These are phyloP conservation scores for Microcebus jonahi DNA, from an alignment of 2,113 vertebrate species.

Conservation along the genomic window DNA sequence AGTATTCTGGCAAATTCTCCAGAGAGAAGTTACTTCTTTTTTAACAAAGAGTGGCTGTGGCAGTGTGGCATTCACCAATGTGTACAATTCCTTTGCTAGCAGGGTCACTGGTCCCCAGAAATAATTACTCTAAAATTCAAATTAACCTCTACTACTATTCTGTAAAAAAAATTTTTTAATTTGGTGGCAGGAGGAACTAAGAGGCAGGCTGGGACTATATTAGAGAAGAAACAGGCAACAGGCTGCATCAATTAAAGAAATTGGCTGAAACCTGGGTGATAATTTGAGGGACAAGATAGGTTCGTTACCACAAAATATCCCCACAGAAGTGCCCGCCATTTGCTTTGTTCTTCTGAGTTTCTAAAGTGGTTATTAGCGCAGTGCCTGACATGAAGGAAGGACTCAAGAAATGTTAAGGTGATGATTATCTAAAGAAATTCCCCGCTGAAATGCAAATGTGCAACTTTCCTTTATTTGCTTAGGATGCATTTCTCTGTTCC, in stretches of 20 bases:
- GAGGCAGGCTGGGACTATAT: neutral
- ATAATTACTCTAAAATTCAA: slow-evolving; percentile 49
- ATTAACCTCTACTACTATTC: neutral
- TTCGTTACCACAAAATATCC: neutral
- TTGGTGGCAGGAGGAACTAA: neutral
- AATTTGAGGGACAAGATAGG: neutral
- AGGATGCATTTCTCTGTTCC: neutral
- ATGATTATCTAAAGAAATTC: slow-evolving; percentile 29
- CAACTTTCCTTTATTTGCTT: neutral
- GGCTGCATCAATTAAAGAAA: neutral
- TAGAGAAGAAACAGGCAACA: neutral
- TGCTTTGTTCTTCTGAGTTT: neutral
- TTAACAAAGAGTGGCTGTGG: neutral
- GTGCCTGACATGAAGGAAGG: neutral
- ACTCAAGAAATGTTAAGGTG: neutral
- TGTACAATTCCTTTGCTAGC: neutral
- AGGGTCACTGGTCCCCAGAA: neutral
- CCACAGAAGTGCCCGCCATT: neutral
- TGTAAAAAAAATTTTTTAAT: neutral
- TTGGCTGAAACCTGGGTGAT: neutral
- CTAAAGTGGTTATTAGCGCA: neutral
- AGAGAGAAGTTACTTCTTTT: neutral
- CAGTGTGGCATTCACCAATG: neutral
- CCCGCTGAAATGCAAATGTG: neutral
- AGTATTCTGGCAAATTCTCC: neutral